These are phyloP conservation scores for Salticus scenicus DNA, from an alignment of 2,888 invertebrate species.

Conservation along the genomic window DNA sequence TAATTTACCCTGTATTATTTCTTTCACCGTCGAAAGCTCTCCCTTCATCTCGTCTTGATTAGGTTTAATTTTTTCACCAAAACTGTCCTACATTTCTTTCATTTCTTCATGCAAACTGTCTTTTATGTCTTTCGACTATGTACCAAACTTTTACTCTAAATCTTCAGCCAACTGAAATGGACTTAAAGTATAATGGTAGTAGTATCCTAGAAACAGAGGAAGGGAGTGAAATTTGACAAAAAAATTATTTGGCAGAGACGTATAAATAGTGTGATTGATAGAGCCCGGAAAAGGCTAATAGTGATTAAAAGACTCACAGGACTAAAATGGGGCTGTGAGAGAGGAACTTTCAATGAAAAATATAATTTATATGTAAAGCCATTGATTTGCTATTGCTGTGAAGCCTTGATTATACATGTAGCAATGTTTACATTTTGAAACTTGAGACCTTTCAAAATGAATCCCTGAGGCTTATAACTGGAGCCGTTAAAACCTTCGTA, in stretches of 20 bases:
- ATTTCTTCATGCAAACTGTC: no score
- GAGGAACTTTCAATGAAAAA: constrained; percentile 4
- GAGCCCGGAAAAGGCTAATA: neutral
- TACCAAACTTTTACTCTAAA: constrained; percentile 23
- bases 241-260: neutral
- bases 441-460: constrained; percentile 10
- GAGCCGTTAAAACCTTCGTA: no score
- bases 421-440: constrained; percentile 2
- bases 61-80: no score
- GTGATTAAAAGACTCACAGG: neutral
- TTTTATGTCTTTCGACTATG: no score
- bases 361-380: constrained; percentile 16
- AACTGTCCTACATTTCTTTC: no score
- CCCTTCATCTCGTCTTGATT: no score
- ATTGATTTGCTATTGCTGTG: constrained; percentile 14
- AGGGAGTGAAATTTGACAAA: constrained; percentile 26
- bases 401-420: constrained; percentile 10
- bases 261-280: neutral
- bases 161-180: constrained; percentile 16
- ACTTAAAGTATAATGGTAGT: constrained; percentile 15
- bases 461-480: no score
- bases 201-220: constrained; percentile 17
- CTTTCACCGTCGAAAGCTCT: no score
- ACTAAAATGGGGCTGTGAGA: neutral
- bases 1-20: no score